Conservation (phyloP, 2,888 invertebrate genomes). For the Phorcus lineatus region DNA sequence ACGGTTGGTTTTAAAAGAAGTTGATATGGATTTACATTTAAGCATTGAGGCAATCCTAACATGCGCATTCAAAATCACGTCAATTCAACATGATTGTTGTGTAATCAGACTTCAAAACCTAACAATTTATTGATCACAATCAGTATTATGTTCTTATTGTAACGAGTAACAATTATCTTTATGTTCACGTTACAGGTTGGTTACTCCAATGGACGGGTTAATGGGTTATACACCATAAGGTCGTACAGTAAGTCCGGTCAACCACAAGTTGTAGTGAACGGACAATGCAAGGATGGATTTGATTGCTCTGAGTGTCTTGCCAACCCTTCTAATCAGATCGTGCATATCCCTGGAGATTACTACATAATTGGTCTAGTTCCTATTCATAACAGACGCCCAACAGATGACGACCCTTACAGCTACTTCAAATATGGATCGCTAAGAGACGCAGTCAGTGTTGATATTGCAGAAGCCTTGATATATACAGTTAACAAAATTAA, state of each 20-base stretch:
- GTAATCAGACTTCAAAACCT: too few species aligned
- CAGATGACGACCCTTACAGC: background rate
- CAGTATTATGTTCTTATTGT: too few species aligned
- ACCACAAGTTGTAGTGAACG: background rate
- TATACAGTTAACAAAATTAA: background rate
- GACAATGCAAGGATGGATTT: background rate
- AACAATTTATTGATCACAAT: too few species aligned
- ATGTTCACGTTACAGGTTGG: background rate
- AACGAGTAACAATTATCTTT: too few species aligned
- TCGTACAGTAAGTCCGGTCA: background rate
- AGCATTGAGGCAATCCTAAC: too few species aligned
- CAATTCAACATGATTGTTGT: too few species aligned
- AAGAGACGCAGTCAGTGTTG: background rate
- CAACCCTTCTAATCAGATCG: background rate
- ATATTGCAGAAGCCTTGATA: background rate
- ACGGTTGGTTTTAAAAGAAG: too few species aligned
- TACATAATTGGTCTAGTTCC: conserved; percentile 11
- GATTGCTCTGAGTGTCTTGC: background rate
- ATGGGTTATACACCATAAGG: background rate
- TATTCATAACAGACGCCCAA: background rate
- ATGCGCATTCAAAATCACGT: too few species aligned
- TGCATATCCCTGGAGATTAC: background rate
- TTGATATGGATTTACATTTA: too few species aligned
- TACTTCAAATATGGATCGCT: background rate
- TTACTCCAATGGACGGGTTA: background rate